Evolutionary conservation across 2,113 vertebrate genomes (phyloP), one percentile per base, ranked within the genome.

Genomic region (Henicopernis longicauda): DNA sequence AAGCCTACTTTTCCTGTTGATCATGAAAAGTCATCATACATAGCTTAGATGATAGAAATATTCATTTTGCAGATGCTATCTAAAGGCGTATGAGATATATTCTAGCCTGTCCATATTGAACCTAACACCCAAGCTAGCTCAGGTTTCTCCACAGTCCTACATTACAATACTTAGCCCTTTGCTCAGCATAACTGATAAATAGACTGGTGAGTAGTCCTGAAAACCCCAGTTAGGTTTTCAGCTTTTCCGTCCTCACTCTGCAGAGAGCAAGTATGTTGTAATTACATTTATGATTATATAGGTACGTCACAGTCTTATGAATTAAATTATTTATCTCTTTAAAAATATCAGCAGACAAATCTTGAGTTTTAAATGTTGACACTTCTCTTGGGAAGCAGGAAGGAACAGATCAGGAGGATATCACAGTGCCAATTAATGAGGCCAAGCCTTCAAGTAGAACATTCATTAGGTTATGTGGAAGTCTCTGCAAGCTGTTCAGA

Each of bases 401-500:
- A 92, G 86, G 77, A 95, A 91, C 70, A 73, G 91, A 97, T 89
- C 94, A 94, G 89, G 77, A 5, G 4, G 77, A 61, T 95, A 96
- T 94, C 71, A 87, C 49, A 49, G 63, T 73, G 70, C 70, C 72
- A 93, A 26, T 93, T 93, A 93, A 91, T 79, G 89, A 91, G 83
- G 83, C 79, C 58, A 96, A 78, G n/a, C 36, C 91, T 94, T 96
- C 95, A 89, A 93, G 69, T 84, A 81, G 25, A 93, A 82, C 72
- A 86, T 95, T 90, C 77, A 84, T 91, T 95, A 93, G 83, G 77
- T 89, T 92, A 81, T 74, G 69, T 84, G 57, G 69, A 26, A 86
- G 72, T 92, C n/a, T 90, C 47, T 86, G 57, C 86, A 94, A 95
- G 88, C 80, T 95, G 79, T 86, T 97, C 86, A 86, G 86, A 95